Evolutionary conservation across 2,797 vertebrate species (phyloP).

Genomic region (Pampus argenteus): DNA sequence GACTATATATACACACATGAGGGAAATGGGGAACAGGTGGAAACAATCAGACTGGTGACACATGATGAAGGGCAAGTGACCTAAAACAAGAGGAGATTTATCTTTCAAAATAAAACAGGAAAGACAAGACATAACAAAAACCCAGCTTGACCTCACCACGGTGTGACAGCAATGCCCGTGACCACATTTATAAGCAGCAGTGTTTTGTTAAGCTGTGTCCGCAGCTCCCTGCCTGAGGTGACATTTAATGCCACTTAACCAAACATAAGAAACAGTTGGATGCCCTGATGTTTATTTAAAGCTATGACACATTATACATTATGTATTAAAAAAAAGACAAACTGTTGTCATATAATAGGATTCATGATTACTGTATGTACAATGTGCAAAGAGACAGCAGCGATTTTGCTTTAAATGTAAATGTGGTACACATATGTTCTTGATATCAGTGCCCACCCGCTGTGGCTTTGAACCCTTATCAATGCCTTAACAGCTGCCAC

Average conservation of each 20-base stretch:
- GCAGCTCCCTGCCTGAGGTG: background rate
- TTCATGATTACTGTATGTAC: background rate
- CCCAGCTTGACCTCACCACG: no score
- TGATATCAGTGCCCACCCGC: constrained; percentile 21
- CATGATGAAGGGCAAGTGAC: no score
- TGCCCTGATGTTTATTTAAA: background rate
- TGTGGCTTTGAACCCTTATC: constrained; percentile 46
- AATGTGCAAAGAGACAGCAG: background rate
- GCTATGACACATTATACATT: background rate
- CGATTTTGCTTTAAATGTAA: constrained; percentile 38
- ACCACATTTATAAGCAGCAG: background rate
- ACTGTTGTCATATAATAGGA: background rate
- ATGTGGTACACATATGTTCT: constrained; percentile 19
- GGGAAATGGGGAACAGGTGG: no score
- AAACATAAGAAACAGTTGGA: background rate
- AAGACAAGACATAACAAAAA: no score
- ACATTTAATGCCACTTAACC: background rate
- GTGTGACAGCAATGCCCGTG: no score
- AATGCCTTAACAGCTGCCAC: constrained; percentile 21
- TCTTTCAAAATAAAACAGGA: no score
- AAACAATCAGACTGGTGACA: no score
- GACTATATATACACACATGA: no score
- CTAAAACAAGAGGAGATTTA: no score
- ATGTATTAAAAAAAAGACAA: background rate
- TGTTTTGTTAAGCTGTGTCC: background rate